These are phyloP conservation scores for Chrysoperla carnea DNA, from an alignment of 1,140 invertebrate species.

Conservation along the genomic window DNA sequence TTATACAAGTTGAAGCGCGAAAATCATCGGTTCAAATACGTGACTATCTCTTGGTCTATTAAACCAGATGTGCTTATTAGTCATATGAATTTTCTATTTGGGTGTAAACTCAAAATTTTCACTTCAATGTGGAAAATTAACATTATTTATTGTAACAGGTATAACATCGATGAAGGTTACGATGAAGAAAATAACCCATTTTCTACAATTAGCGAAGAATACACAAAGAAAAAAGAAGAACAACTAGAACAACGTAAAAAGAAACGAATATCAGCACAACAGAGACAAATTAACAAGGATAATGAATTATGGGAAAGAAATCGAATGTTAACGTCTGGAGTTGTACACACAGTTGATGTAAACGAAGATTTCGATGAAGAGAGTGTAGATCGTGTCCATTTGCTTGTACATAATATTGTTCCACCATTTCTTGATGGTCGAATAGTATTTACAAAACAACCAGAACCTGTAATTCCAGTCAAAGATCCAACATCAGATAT, in stretches of 20 bases:
- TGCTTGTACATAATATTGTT: conserved; percentile 96
- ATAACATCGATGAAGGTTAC: conserved; percentile 45
- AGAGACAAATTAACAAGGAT: conserved; percentile 90
- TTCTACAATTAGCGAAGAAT: conserved; percentile 73
- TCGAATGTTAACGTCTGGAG: conserved; percentile 91
- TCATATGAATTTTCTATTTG: no score
- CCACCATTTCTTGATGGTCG: conserved; percentile 97
- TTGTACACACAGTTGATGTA: conserved; percentile 75
- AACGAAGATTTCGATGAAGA: conserved; percentile 92
- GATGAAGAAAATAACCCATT: conserved; percentile 92
- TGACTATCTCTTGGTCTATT: no score
- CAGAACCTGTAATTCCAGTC: conserved; percentile 86
- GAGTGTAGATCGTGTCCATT: conserved; percentile 77
- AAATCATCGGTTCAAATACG: no score
- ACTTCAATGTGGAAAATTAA: no score
- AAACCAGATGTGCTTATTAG: no score
- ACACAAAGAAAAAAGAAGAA: conserved; percentile 79
- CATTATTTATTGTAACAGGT: no score
- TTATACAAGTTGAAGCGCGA: no score
- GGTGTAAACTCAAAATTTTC: no score
- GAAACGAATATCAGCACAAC: conserved; percentile 83
- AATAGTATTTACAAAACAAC: conserved; percentile 98
- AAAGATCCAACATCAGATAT: conserved; percentile 96
- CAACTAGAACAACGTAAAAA: conserved; percentile 79
- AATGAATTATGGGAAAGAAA: conserved; percentile 98